Evolutionary conservation across 2,797 vertebrate genomes (phyloP), one percentile per base, ranked within the genome.

Genomic region (Anguilla pacifica): DNA sequence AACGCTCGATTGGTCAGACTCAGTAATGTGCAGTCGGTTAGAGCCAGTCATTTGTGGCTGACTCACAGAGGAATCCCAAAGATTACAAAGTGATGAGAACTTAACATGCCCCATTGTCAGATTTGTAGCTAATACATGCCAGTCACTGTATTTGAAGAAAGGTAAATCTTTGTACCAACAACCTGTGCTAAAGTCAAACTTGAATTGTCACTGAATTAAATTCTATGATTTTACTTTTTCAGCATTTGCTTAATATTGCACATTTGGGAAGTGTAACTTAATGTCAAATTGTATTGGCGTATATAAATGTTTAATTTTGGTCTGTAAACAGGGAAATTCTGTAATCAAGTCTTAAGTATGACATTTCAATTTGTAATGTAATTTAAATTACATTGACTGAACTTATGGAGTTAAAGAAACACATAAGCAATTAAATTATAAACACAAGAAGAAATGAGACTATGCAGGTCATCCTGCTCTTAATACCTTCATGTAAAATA

Each of bases 401-500:
- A 97, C 97, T 95, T 96, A 97, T 97, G 95, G 96, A 93, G 93
- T 94, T 93, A 95, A 92, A 94, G 95, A 46, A 64, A 83, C 22
- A 64, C 85, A 93, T 85, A 91, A 91, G 87, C 91, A 77, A 92
- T 90, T 94, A 92, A 95, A 93, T 93, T 94, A 94, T 83, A 92
- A 91, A 93, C 91, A 94, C 88, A 84, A 89, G 91, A 51, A 67
- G 25, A 93, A 35, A 43, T 43, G 35, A 25, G 91, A 91, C 96
- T 96, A 96, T 96, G 96, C 96, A 94, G 96, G 95, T 96, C 94
- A 95, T 96, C 95, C 95, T 95, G 96, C 97, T 95, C 96, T 97
- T 97, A 97, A 97, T 95, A 96, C 98, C 97, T 98, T 98, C 94
- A 98, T 99, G 98, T 94, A 93, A 97, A 98, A 97, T 64, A 79